These are phyloP conservation scores for Melanogrammus aeglefinus DNA, from an alignment of 2,797 vertebrate species.

Conservation along the genomic window DNA sequence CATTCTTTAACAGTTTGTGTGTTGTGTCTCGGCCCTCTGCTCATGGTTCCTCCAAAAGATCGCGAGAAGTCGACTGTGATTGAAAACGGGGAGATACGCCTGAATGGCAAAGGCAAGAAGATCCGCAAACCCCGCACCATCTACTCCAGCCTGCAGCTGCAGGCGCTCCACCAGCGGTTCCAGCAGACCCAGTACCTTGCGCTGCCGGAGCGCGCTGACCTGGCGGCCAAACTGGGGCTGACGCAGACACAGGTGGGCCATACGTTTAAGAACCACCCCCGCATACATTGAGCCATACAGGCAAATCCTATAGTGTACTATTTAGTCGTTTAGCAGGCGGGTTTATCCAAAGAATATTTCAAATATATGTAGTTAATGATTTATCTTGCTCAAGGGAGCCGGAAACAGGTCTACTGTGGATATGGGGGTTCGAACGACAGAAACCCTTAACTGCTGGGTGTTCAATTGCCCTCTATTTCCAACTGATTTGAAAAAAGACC, in stretches of 20 bases:
- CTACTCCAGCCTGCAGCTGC: constrained; percentile 91
- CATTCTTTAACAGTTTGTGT: neutral
- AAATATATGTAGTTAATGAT: neutral
- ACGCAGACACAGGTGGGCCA: constrained; percentile 90
- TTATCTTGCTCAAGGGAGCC: no score
- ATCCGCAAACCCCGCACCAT: constrained; percentile 90
- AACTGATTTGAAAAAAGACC: neutral
- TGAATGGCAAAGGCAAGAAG: constrained; percentile 85
- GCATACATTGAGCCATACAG: no score
- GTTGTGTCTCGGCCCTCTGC: neutral
- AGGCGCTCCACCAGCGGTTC: constrained; percentile 91
- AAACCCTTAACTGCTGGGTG: neutral
- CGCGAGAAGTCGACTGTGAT: constrained; percentile 72
- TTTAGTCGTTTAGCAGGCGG: neutral
- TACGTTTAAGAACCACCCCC: no score
- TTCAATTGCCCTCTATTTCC: neutral
- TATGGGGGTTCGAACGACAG: neutral
- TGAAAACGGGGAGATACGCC: constrained; percentile 73
- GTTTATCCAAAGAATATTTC: no score
- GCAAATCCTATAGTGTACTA: no score
- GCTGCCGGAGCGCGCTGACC: constrained; percentile 87
- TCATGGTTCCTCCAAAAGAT: constrained; percentile 59
- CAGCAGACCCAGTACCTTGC: constrained; percentile 96
- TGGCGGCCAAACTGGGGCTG: constrained; percentile 87
- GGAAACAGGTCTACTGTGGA: neutral